Evolutionary conservation across 2,888 invertebrate species (phyloP), one percentile per base, ranked within the genome.

Genomic region (Masnerella sp.): DNA sequence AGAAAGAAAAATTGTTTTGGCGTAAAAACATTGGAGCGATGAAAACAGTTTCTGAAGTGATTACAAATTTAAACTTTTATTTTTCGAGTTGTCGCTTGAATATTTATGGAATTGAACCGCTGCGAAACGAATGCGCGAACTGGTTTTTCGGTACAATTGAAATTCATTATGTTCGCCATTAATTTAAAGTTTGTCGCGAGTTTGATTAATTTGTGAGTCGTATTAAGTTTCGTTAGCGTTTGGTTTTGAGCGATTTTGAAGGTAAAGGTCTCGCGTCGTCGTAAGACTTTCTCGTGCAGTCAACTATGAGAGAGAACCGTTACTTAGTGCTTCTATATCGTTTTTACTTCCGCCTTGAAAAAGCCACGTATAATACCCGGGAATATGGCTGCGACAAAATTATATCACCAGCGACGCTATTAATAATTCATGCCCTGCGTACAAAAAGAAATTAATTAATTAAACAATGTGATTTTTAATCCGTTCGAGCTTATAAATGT

Each of bases 231-330:
- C 28, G 36, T 54, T 65, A 30, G 25, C 45, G 30, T 25, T 49
- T 28, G 40, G 25, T 22, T 67, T 34, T 42, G 56, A 67, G 28
- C 34, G 49, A 58, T 67, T 67, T 67, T 67, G 56, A 67, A 67
- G 67, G 67, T 67, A 67, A 67, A 67, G 67, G 67, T 67, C 67
- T 67, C 56, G 25, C 54, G 51, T 51, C 42, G 49, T 62, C 49
- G 5, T 34, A 11, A 58, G 67, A 67, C 67, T 67, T 58, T 67
- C 67, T 49, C 67, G 49, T 67, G 67, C 56, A 67, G 56, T 42
- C 67, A 67, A 11, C 56, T 67, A 67, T 49, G 67, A 58, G 56
- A 58, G 49, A 67, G 67, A 67, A 67, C 67, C 67, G 67, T 67
- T 67, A 67, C 56, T 56, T 34, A 20, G 56, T 49, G 30, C 56